A percentile compares a stretch with the other conserved stretches of the same genome.
Conservation (phyloP, 2,797 vertebrate species). For the Glyptemys insculpta region DNA sequence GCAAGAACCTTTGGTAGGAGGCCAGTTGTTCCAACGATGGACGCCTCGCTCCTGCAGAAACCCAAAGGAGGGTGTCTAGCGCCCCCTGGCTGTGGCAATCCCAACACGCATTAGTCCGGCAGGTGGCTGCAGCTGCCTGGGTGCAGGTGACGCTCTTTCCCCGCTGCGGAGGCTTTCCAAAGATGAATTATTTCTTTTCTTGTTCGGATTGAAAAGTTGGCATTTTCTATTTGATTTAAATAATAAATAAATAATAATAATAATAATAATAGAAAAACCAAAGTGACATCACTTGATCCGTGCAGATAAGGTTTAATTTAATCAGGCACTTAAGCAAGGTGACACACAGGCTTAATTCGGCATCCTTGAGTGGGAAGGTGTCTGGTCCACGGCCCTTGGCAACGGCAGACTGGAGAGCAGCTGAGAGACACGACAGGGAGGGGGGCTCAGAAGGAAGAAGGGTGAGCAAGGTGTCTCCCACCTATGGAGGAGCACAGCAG, state of each 20-base stretch:
- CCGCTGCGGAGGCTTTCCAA: not conserved
- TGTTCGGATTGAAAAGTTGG: not conserved
- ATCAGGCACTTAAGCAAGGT: slow-evolving; percentile 72
- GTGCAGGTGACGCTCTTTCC: slow-evolving; percentile 38
- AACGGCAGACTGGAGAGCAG: not conserved
- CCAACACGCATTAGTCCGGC: slow-evolving; percentile 44
- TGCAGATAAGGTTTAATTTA: slow-evolving; percentile 65
- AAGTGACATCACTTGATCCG: slow-evolving; percentile 25
- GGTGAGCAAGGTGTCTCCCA: not conserved
- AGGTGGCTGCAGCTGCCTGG: not conserved
- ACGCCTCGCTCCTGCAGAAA: not conserved
- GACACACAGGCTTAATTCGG: slow-evolving; percentile 60
- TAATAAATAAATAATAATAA: not conserved
- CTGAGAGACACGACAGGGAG: not conserved
- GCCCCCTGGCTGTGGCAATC: slow-evolving; percentile 9
- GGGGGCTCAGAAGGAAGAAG: not conserved
- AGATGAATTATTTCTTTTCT: slow-evolving; percentile 52
- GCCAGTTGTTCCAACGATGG: slow-evolving; percentile 15
- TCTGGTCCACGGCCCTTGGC: slow-evolving; percentile 10
- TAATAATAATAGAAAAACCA: accelerated
- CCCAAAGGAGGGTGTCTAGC: slow-evolving; percentile 33
- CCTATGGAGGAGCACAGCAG: not conserved
- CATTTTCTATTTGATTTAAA: slow-evolving; percentile 10
- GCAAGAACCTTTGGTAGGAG: slow-evolving; percentile 12
- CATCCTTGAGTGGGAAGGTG: slow-evolving; percentile 64